Conservation (phyloP, 1,140 invertebrate genomes). For the honey bee (Apis mellifera) region DNA sequence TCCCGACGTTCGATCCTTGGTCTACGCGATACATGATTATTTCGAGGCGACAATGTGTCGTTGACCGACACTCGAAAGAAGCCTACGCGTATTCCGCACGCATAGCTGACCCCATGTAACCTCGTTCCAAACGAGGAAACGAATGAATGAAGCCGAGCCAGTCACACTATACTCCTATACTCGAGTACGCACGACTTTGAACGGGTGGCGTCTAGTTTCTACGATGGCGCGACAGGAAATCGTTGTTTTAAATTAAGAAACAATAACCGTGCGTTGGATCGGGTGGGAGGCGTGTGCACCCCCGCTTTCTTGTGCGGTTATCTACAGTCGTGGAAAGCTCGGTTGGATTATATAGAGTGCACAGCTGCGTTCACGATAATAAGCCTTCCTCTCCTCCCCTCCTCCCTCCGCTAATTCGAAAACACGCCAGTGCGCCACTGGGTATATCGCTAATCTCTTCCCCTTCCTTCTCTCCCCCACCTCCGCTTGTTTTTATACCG, state of each 20-base stretch:
- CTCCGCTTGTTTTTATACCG: conserved; percentile 45
- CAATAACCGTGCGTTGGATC: conserved; percentile 60
- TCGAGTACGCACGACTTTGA: conserved; percentile 12
- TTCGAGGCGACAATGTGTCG: conserved; percentile 36
- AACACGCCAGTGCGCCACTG: conserved; percentile 7
- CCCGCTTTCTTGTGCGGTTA: conserved; percentile 27
- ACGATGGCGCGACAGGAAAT: conserved; percentile 62
- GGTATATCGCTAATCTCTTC: conserved; percentile 46
- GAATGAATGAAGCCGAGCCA: conserved; percentile 32
- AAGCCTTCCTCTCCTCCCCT: conserved; percentile 66
- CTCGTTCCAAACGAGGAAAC: conserved; percentile 52
- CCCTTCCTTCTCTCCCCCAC: background rate
- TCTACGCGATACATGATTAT: too few relatives aligned
- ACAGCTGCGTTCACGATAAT: conserved; percentile 69
- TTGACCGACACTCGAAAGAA: conserved; percentile 54
- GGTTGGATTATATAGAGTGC: conserved; percentile 66
- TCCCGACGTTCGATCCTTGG: background rate
- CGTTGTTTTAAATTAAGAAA: conserved; percentile 71
- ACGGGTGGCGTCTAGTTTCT: conserved; percentile 37
- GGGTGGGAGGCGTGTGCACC: background rate
- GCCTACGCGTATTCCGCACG: conserved; percentile 60
- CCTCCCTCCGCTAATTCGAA: conserved; percentile 64
- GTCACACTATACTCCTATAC: background rate
- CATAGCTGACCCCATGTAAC: conserved; percentile 63
- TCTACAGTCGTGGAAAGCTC: conserved; percentile 24